These are phyloP conservation scores for Aphrocallistes beatrix DNA, from an alignment of 37 sponge, comb jelly and placozoan genomes.

Conservation along the genomic window DNA sequence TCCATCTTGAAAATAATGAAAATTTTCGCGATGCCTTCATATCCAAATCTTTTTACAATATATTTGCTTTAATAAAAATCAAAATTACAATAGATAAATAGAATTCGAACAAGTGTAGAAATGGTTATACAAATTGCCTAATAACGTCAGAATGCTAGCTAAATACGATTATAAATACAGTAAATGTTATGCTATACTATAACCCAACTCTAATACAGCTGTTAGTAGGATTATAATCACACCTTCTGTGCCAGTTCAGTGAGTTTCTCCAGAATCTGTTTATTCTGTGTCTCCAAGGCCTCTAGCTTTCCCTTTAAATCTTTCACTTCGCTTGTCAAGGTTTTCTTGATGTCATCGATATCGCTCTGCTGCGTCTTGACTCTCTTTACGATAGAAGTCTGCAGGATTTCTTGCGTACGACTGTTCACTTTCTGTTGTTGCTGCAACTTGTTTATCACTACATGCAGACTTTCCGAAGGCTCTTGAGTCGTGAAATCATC, in stretches of 20 bases:
- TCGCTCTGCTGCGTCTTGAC: background rate
- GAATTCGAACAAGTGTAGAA: no score
- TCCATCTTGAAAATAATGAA: no score
- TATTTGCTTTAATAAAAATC: no score
- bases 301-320: background rate
- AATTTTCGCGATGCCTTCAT: no score
- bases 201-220: no score
- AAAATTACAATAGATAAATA: no score
- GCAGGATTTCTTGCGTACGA: background rate
- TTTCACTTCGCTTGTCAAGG: background rate
- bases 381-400: background rate
- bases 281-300: background rate
- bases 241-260: background rate
- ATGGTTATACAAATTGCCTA: no score
- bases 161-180: no score
- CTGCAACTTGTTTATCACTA: background rate
- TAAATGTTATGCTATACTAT: no score
- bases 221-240: no score
- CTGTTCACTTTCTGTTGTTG: constrained; percentile 10
- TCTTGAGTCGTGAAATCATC: background rate
- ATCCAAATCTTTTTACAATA: no score
- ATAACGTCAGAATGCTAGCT: no score
- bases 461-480: background rate
- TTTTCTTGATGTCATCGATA: background rate
- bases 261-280: constrained; percentile 16